Evolutionary conservation across 2,888 invertebrate genomes (phyloP), one percentile per base, ranked within the genome.

Genomic region (Imbricaverruca yamaguchii): DNA sequence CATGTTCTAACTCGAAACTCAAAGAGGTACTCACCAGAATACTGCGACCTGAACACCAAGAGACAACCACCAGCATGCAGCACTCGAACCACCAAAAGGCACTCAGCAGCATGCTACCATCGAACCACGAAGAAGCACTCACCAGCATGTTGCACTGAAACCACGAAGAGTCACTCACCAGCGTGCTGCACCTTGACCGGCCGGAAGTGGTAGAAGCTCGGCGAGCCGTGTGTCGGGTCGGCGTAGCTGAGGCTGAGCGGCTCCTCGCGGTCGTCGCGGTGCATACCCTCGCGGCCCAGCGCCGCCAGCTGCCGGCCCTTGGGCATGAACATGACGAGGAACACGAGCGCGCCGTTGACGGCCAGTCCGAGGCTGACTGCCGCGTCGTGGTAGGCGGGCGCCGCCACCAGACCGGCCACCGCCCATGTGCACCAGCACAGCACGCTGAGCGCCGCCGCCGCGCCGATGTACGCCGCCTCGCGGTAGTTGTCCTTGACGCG

Each of bases 401-500:
- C 56, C 59, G 83, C 81, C 83, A 86, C 84, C 83, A 86, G 89
- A 69, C 95, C 96, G 83, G 94, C 93, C 84, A 95, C 90, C 86
- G 92, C 92, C 93, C 94, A 94, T 84, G 93, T 92, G 85, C 93
- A 89, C 94, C 95, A 95, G 85, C 96, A 92, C 81, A 95, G 94
- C 83, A 96, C 92, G 84, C 93, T 92, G 82, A 94, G 92, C 74
- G 94, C 94, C 80, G 94, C 92, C 39, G 95, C 93, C 84, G 95
- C 91, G 21, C 95, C 96, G 85, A 97, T 96, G 88, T 95, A 97
- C 63, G 94, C 93, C 79, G 96, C 94, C 88, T 97, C 97, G 80
- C 96, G 91, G 87, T 96, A 95, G 88, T 97, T 97, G 88, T 96
- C 96, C 82, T 95, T 92, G 83, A 96, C 95, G 80, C 94, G 93